phyloP scores from a whole-genome alignment of 2,113 vertebrate genomes.

The Hippocampus zosterae region DNA sequence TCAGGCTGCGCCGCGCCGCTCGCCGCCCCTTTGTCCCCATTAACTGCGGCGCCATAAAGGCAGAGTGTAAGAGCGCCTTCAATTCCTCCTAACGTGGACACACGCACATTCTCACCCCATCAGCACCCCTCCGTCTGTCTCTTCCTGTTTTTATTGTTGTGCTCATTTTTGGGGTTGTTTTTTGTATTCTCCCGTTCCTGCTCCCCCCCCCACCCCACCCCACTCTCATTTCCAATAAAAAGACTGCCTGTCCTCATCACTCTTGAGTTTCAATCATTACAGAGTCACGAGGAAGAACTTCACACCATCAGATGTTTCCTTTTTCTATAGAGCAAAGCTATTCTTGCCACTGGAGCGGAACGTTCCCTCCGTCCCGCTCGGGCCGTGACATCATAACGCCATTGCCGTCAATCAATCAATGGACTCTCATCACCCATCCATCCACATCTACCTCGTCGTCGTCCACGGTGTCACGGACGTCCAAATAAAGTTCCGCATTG shows the following conservation, averaged over 20 bases:
- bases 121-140: conserved; percentile 52
- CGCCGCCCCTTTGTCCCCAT: conserved; percentile 98
- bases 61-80: conserved; percentile 99
- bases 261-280: conserved; percentile 73
- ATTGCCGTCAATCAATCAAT: conserved; percentile 2
- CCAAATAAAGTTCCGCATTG: conserved; percentile 74
- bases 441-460: conserved; percentile 4
- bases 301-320: conserved; percentile 44
- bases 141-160: conserved; percentile 75
- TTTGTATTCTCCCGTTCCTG: conserved; percentile 62
- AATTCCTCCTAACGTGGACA: conserved; percentile 91
- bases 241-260: conserved; percentile 79
- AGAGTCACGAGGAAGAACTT: not conserved
- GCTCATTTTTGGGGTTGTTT: conserved; percentile 75
- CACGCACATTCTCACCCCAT: conserved; percentile 33
- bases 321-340: conserved; percentile 67
- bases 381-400: conserved; percentile 2
- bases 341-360: not conserved
- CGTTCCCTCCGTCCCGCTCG: not conserved
- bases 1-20: conserved; percentile 91
- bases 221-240: conserved; percentile 78
- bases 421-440: conserved; percentile 9
- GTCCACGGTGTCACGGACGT: conserved; percentile 53
- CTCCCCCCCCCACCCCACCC: conserved; percentile 42
- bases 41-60: conserved; percentile 99